Base-by-base conservation (phyloP, 2,113 vertebrate species). In the Chrysemys picta region DNA sequence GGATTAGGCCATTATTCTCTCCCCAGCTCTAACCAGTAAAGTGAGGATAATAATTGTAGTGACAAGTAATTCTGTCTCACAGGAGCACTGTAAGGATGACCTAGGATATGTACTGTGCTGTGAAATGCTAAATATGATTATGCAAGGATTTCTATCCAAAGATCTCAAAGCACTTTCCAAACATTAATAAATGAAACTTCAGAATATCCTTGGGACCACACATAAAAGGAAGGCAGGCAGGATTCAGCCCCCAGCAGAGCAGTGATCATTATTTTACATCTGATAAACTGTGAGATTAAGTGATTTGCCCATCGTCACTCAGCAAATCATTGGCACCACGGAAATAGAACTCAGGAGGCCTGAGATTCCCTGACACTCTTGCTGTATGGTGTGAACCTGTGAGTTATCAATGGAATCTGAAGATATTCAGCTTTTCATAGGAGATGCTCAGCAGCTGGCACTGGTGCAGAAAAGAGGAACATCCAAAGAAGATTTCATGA, bases 91-190 rank as follows among this genome's bases (percentile, higher is more conserved):
- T 16, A 59, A 94, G 97, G 96, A 96, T 97, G 96, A 97, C 96
- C 96, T 95, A 97, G 93, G 53, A 94, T 97, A 96, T 97, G 93
- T 95, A 96, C 90, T 95, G 96, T 95, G 95, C 96, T 96, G 93
- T 96, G 95, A 97, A 97, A 96, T 97, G 97, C 96, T 97, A 97
- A 97, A 97, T 97, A 97, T 97, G 96, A 97, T 97, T 97, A 97
- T 96, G 95, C 89, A 97, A 93, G 95, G 96, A 96, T 97, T 97
- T 97, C 95, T 96, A 96, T 94, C 93, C 96, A 91, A 96, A 96
- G 97, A 97, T 97, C 96, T 97, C 96, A 96, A 96, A 96, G 96
- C 94, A 96, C 97, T 97, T 96, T 95, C 96, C 96, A 97, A 97
- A 95, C 94, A 96, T 97, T 97, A 97, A 97, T 97, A 97, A 97